These are phyloP conservation scores for Himalopsyche japonica DNA, from an alignment of 2,888 invertebrate species.

Conservation along the genomic window DNA sequence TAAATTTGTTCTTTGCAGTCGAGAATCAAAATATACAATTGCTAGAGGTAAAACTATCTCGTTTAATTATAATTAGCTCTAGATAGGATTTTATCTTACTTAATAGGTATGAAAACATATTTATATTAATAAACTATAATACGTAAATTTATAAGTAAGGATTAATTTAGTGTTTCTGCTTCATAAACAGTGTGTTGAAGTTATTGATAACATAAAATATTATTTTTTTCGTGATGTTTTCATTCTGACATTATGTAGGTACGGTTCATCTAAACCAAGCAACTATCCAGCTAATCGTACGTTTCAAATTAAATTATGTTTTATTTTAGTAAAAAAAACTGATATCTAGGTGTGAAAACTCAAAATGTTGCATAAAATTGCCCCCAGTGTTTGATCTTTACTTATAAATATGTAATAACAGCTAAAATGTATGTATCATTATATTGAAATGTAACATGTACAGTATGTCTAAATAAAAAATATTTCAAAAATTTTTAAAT, in stretches of 20 bases:
- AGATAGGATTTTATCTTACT: constrained; percentile 36
- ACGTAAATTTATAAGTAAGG: constrained; percentile 36
- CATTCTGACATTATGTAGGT: no score
- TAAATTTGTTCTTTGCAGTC: background rate
- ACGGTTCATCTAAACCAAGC: no score
- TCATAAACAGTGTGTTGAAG: background rate
- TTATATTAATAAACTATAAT: constrained; percentile 29
- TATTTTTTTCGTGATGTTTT: background rate
- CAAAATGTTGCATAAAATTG: background rate
- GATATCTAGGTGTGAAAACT: background rate
- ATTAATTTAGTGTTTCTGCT: constrained; percentile 31
- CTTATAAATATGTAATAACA: constrained; percentile 35
- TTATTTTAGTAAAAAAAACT: background rate
- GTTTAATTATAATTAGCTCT: constrained; percentile 16
- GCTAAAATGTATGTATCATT: constrained; percentile 40
- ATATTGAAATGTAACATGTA: constrained; percentile 39
- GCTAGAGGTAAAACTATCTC: constrained; percentile 12
- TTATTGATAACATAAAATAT: background rate
- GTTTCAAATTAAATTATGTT: background rate
- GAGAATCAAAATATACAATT: constrained; percentile 6
- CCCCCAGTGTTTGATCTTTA: constrained; percentile 11
- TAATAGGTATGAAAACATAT: constrained; percentile 22
- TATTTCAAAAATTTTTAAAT: constrained; percentile 21
- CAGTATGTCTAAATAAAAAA: constrained; percentile 41
- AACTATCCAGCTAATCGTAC: no score